phyloP scores from a whole-genome alignment of 2,113 vertebrate species.

The Cyprinodon variegatus region DNA sequence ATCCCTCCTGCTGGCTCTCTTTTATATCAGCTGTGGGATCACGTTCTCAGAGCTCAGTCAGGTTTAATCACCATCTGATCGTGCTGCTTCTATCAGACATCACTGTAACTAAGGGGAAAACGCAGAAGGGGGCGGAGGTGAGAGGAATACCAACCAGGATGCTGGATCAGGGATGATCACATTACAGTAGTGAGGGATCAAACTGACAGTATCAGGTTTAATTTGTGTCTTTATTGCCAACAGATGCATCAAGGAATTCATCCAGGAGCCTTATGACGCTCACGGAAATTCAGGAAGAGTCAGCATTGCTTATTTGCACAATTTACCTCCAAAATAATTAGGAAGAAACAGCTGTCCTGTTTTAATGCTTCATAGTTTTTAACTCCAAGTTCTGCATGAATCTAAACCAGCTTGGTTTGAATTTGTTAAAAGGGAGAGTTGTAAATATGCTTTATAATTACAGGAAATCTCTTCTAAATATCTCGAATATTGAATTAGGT shows the following conservation, averaged over 20 bases:
- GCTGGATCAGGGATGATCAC: constrained; percentile 24
- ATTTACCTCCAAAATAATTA: constrained; percentile 23
- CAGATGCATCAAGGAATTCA: constrained; percentile 15
- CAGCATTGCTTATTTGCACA: constrained; percentile 5
- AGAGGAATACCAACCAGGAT: constrained; percentile 53
- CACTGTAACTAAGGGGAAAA: constrained; percentile 20
- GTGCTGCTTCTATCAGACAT: constrained; percentile 46
- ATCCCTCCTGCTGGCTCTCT: constrained; percentile 6
- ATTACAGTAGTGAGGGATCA: constrained; percentile 14
- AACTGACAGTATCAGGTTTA: neutral
- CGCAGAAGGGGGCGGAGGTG: constrained; percentile 13
- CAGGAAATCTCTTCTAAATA: neutral
- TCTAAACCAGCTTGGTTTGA: too few relatives aligned
- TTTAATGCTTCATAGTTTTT: constrained; percentile 4
- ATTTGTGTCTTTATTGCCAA: neutral
- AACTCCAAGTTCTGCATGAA: neutral
- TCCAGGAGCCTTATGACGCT: neutral
- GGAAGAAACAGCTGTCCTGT: neutral
- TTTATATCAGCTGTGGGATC: constrained; percentile 39
- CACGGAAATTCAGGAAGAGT: neutral
- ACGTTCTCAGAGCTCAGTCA: constrained; percentile 45
- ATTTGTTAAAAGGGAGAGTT: neutral
- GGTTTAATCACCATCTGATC: constrained; percentile 60
- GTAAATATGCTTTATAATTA: neutral
- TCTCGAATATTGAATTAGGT: neutral